Base-by-base conservation (phyloP, 2,797 vertebrate species). In the Craterocephalus amniculus region DNA sequence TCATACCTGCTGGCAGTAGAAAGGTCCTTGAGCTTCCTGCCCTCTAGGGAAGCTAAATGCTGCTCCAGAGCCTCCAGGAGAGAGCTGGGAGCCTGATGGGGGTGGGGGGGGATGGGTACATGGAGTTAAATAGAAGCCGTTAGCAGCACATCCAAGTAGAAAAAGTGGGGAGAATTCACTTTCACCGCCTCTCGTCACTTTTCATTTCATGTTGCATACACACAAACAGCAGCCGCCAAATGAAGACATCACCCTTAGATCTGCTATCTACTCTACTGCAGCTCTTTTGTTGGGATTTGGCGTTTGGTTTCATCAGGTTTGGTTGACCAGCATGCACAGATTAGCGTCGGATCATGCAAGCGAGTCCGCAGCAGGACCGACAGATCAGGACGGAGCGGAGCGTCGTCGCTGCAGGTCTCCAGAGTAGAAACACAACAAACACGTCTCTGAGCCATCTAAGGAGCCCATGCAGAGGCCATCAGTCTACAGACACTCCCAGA, bases 21-120 rank as follows among this genome's bases (percentile, higher is more conserved):
- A 63, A 95, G 86, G 74, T 97, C 95, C 86, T 97, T 97, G 57
- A 96, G 95, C 89, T 96, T 97, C 92, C 95, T 95, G 77, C 96
- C 95, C 90, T 99, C 97, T 92, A 99, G 93, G 81, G 97, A 99
- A 90, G 95, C 95, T 91, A 99, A 92, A 85, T 99, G 97, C 80
- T 99, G 96, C 90, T 97, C 96, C 87, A 99, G 89, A 79, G 96
- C 96, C 94, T 98, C 96, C 90, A 97, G 93, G 85, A 98, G 96
- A 90, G 96, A 96, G 89, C 93, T 95, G 72, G 96, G 96, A 75
- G 96, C 96, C 97, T 99, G 86, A 51, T 69, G 70, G 34, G 56
- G 29, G 31, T 7, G 12, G 61, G 58, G 34, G 38, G 57, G 49
- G 57, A 27, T 48, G 59, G 56, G 58, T 63, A 74, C 22, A 40